phyloP scores from a whole-genome alignment of 2,888 invertebrate genomes.

The Drosophila crucigera region DNA sequence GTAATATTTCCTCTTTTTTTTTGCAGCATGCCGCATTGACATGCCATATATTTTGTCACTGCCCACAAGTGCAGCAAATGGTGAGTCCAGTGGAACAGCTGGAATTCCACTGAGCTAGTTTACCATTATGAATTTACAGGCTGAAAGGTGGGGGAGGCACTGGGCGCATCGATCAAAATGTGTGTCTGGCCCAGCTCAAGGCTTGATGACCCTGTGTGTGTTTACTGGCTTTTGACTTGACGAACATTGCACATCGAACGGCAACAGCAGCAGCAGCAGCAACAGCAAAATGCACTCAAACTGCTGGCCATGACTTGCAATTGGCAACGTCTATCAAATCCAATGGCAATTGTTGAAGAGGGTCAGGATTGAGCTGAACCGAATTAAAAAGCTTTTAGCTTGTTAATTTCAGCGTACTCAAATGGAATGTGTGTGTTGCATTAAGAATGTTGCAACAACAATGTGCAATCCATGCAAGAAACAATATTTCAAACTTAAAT shows the following conservation, averaged over 20 bases:
- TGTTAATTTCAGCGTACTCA: neutral
- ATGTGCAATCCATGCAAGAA: neutral
- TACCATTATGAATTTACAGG: neutral
- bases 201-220: slow-evolving; percentile 1
- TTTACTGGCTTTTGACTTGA: slow-evolving; percentile 6
- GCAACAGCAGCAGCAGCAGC: slow-evolving; percentile 1
- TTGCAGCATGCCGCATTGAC: slow-evolving; percentile 26
- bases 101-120: neutral
- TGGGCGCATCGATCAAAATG: slow-evolving; percentile 21
- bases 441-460: neutral
- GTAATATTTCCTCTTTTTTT: neutral
- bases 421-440: neutral
- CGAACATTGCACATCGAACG: slow-evolving; percentile 6
- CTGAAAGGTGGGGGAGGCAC: neutral
- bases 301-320: slow-evolving; percentile 8
- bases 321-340: neutral
- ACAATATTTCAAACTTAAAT: neutral
- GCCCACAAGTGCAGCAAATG: slow-evolving; percentile 3
- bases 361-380: neutral
- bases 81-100: neutral
- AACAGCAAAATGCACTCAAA: slow-evolving; percentile 8
- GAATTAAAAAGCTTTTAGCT: neutral
- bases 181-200: neutral
- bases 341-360: slow-evolving; percentile 1
- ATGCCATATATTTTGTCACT: slow-evolving; percentile 15